These are phyloP conservation scores for Schlechtendalia chinensis DNA, from an alignment of 1,140 invertebrate genomes.

Conservation along the genomic window DNA sequence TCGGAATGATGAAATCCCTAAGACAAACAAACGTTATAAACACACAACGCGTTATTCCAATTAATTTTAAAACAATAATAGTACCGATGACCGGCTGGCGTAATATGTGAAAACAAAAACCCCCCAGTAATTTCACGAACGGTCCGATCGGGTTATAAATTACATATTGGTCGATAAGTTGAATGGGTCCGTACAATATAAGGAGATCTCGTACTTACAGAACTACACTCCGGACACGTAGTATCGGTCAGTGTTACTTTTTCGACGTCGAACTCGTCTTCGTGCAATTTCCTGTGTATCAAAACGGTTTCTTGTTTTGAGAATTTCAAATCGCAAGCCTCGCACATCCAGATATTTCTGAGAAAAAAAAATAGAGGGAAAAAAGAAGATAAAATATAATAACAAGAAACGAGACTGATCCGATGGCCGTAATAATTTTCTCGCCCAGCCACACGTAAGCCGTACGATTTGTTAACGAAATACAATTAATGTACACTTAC, in stretches of 20 bases:
- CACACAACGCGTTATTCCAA: no score
- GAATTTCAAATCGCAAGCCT: constrained; percentile 28
- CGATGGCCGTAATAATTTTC: no score
- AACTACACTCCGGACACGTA: constrained; percentile 10
- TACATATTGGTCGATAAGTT: no score
- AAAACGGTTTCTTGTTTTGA: constrained; percentile 27
- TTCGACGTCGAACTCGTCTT: constrained; percentile 24
- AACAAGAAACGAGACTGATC: background rate
- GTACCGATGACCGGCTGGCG: no score
- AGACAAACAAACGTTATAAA: background rate
- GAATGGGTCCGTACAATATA: no score
- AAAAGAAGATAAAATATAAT: background rate
- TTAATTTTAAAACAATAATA: no score
- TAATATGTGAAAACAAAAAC: no score
- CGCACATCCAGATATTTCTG: constrained; percentile 34
- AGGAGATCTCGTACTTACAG: background rate
- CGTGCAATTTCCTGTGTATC: constrained; percentile 22
- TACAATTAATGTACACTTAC: no score
- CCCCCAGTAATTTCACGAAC: no score
- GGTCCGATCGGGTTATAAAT: no score
- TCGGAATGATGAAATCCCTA: constrained; percentile 58
- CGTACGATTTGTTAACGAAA: no score
- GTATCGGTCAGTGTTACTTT: background rate
- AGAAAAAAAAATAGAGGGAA: background rate
- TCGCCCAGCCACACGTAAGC: no score